Percentiles rank a stretch among this genome's conserved stretches.
Evolutionary conservation across 2,797 vertebrate species (phyloP).

Genomic region (Muraenolepis orangiensis): DNA sequence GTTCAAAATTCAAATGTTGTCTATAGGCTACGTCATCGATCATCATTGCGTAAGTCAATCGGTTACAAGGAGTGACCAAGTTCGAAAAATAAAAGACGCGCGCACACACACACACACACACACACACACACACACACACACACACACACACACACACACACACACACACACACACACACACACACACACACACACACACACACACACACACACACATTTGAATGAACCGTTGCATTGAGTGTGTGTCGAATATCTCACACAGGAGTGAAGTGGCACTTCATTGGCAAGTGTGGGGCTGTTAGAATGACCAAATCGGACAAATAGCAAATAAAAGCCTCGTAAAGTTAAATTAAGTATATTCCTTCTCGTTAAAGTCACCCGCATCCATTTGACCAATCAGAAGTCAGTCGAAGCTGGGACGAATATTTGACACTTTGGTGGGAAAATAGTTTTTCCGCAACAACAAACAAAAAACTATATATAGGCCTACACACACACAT

Average conservation of each 20-base stretch:
- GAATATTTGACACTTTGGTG: neutral
- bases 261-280: neutral
- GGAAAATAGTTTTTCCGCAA: neutral
- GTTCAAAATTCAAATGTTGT: neutral
- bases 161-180: neutral
- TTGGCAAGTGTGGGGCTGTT: neutral
- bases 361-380: neutral
- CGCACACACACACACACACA: neutral
- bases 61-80: neutral
- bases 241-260: neutral
- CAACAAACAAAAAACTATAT: too few species aligned
- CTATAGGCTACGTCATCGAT: neutral
- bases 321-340: neutral
- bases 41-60: neutral
- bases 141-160: neutral
- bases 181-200: neutral
- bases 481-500: neutral
- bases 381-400: neutral
- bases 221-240: neutral
- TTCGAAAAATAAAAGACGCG: neutral
- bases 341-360: neutral
- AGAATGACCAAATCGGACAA: neutral
- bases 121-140: neutral
- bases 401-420: neutral
- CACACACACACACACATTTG: neutral